phyloP scores from a whole-genome alignment of 2,113 vertebrate genomes.

The Scolopax mira region DNA sequence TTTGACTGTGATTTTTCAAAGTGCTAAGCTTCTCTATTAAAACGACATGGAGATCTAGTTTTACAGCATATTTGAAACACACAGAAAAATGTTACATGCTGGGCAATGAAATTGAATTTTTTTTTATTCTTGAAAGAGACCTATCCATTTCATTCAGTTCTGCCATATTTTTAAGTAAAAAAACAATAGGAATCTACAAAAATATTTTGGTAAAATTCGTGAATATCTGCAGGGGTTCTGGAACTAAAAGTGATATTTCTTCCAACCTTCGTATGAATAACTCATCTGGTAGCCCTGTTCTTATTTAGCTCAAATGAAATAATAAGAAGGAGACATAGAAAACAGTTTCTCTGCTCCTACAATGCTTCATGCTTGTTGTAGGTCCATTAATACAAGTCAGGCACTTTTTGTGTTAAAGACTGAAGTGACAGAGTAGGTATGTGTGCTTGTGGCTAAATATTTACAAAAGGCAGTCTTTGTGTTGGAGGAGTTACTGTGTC shows the following conservation, averaged over 20 bases:
- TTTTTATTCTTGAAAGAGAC: conserved; percentile 70
- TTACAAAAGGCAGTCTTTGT: not conserved
- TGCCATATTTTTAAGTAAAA: conserved; percentile 75
- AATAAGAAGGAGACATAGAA: conserved; percentile 44
- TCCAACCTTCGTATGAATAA: conserved; percentile 63
- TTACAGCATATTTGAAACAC: conserved; percentile 75
- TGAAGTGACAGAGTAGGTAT: not conserved
- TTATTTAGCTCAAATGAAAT: conserved; percentile 70
- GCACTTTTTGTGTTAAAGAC: not conserved
- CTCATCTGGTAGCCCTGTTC: conserved; percentile 24
- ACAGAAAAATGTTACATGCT: conserved; percentile 76
- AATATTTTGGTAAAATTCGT: conserved; percentile 77
- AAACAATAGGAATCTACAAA: conserved; percentile 72
- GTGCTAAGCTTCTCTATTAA: conserved; percentile 71
- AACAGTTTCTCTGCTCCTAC: conserved; percentile 41
- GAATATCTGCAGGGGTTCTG: conserved; percentile 61
- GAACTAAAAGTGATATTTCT: conserved; percentile 60
- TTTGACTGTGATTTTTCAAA: conserved; percentile 64
- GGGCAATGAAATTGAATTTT: conserved; percentile 77
- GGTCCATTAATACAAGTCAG: conserved; percentile 54
- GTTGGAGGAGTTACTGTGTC: not conserved
- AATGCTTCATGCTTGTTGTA: conserved; percentile 31
- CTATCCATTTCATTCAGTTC: conserved; percentile 72
- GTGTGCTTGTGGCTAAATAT: not conserved
- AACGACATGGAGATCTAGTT: conserved; percentile 73